Base-by-base conservation (phyloP, 2,888 invertebrate species). In the Pyrrhia umbra region DNA sequence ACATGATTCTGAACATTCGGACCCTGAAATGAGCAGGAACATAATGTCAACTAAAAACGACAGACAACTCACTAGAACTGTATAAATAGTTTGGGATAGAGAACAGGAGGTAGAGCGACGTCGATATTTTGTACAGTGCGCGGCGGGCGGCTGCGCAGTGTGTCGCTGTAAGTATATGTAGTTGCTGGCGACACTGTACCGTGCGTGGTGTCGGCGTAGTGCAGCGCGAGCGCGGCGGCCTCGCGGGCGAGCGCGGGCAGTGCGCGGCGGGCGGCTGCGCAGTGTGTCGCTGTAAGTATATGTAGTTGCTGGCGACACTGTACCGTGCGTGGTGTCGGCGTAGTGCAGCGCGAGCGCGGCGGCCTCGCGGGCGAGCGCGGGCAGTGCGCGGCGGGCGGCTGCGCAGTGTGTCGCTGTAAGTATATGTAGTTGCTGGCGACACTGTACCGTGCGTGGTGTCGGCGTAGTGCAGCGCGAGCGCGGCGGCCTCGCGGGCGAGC, bases 341-440 rank as follows among this genome's bases (percentile, higher is more conserved):
- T 75, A 62, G 16, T 69, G 71, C 16, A 47, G 47, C 2, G 97
- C 97, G 81, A 97, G 96, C 37, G 96, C 95, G 76, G 96, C 95
- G 2, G 97, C 97, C 69, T 97, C 97, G 3, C 93, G 95, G 0
- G 97, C 96, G 86, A 97, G 96, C 71, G 96, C 95, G 1, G 93
- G 88, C 77, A 96, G 96, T 1, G 95, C 95, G 59, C 96, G 94
- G 34, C 95, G 91, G 52, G 95, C 93, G n/a, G 97, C 97, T 42
- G 96, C 96, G 92, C 97, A 97, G 84, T 96, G 96, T 57, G 97
- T n/a, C n/a, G n/a, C n/a, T n/a, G n/a, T n/a, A n/a, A n/a, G n/a
- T n/a, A n/a, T n/a, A n/a, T n/a, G n/a, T n/a, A n/a, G n/a, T n/a
- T n/a, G n/a, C n/a, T n/a, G n/a, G n/a, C n/a, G n/a, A n/a, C n/a